phyloP scores from a whole-genome alignment of 2,888 invertebrate species.

The Hydriomena furcata region DNA sequence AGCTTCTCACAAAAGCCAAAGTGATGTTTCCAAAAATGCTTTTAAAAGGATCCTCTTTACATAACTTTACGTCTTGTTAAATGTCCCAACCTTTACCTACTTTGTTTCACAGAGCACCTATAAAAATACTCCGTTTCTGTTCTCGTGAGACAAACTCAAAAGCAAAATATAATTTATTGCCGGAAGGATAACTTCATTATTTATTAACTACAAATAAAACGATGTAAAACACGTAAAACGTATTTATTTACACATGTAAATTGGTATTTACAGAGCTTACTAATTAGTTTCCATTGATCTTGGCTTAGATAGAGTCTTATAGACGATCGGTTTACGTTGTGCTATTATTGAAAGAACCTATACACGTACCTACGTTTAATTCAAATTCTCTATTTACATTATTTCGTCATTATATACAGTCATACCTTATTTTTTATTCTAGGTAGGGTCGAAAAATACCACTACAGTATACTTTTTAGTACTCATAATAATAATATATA shows the following conservation, averaged over 20 bases:
- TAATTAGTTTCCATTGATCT: slow-evolving; percentile 43
- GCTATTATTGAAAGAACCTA: slow-evolving; percentile 19
- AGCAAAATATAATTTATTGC: slow-evolving; percentile 26
- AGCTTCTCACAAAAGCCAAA: slow-evolving; percentile 17
- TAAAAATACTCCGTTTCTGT: slow-evolving; percentile 33
- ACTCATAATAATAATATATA: background rate
- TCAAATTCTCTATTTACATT: slow-evolving; percentile 16
- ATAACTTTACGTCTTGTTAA: slow-evolving; percentile 33
- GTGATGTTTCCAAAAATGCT: slow-evolving; percentile 27
- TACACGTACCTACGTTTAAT: background rate
- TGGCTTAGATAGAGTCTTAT: slow-evolving; percentile 33
- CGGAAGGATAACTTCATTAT: no score
- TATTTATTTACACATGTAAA: slow-evolving; percentile 72
- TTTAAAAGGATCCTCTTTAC: slow-evolving; percentile 35
- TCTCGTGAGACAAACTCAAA: slow-evolving; percentile 15
- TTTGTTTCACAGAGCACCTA: slow-evolving; percentile 32
- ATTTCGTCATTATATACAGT: background rate
- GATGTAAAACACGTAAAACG: slow-evolving; percentile 68
- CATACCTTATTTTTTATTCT: background rate
- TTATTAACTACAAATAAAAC: slow-evolving; percentile 47
- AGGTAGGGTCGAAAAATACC: background rate
- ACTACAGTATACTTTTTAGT: background rate
- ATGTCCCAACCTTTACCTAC: slow-evolving; percentile 28
- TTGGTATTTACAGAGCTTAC: slow-evolving; percentile 59
- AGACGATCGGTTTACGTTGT: slow-evolving; percentile 30